A percentile compares a stretch with the other conserved stretches of the same genome.
phyloP scores from a whole-genome alignment of 2,797 vertebrate species.

The Morus bassanus region DNA sequence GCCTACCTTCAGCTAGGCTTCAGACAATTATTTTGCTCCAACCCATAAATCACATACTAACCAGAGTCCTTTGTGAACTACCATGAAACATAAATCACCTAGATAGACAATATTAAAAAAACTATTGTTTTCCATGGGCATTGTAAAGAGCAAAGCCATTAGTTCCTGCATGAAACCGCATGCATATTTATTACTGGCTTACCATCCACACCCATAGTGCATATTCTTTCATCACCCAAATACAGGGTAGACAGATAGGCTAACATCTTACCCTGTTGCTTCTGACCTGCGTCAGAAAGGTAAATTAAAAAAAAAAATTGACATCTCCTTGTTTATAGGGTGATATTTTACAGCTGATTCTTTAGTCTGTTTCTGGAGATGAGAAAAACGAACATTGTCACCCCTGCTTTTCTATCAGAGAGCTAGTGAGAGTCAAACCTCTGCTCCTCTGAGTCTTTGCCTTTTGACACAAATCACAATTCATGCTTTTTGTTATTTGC shows the following conservation, averaged over 20 bases:
- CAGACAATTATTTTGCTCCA: constrained; percentile 49
- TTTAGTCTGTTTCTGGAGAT: background rate
- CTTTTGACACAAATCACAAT: background rate
- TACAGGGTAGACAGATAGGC: background rate
- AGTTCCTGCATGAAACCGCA: background rate
- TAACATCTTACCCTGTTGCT: background rate
- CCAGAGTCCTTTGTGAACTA: constrained; percentile 38
- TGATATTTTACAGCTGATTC: background rate
- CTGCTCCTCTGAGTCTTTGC: background rate
- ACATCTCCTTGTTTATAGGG: background rate
- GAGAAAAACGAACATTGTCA: background rate
- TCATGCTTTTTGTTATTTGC: background rate
- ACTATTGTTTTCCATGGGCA: constrained; percentile 23
- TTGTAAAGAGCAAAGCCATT: constrained; percentile 11
- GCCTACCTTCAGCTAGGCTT: constrained; percentile 39
- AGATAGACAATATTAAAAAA: constrained; percentile 41
- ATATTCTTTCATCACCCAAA: background rate
- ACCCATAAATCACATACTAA: constrained; percentile 53
- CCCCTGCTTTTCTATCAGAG: background rate
- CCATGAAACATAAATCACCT: constrained; percentile 40
- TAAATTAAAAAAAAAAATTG: background rate
- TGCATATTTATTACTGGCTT: background rate
- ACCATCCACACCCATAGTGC: background rate
- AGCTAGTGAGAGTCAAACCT: background rate
- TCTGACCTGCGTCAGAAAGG: background rate